These are phyloP conservation scores for Cremastobaeus sp. DNA, from an alignment of 2,888 invertebrate genomes.

Conservation along the genomic window DNA sequence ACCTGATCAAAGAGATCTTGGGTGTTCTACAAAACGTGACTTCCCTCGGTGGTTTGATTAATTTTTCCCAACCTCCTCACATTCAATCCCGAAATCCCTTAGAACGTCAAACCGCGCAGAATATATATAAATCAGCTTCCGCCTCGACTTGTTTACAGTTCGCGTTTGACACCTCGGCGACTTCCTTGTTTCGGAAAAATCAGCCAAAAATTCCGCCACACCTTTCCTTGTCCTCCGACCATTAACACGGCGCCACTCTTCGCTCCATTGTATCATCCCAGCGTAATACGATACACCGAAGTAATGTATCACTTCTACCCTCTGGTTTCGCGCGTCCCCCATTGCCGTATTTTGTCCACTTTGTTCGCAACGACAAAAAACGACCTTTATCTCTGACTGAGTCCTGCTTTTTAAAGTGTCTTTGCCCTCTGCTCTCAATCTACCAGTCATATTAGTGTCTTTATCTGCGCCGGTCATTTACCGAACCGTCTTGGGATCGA, in stretches of 20 bases:
- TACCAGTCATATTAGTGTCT: constrained; percentile 4
- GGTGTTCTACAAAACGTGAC: background rate
- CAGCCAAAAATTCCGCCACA: constrained; percentile 8
- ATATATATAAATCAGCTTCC: constrained; percentile 8
- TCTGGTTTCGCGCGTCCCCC: constrained; percentile 4
- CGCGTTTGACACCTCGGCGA: background rate
- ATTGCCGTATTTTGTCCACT: constrained; percentile 34
- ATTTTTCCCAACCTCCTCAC: background rate
- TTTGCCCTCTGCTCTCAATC: constrained; percentile 6
- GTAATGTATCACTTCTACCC: constrained; percentile 39
- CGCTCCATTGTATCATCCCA: constrained; percentile 16
- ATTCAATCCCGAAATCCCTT: background rate
- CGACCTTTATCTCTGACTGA: constrained; percentile 13
- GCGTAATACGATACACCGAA: constrained; percentile 37
- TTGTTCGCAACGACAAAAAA: constrained; percentile 37
- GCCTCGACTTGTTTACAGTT: background rate
- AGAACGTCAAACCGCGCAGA: background rate
- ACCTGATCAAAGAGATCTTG: too few species aligned
- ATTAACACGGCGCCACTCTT: constrained; percentile 22
- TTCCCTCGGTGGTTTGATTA: background rate
- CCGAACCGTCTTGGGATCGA: constrained; percentile 23
- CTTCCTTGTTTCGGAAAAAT: background rate
- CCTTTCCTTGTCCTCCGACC: constrained; percentile 6
- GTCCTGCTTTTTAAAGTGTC: constrained; percentile 23
- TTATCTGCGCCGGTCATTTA: constrained; percentile 19